Conservation (phyloP, 1,140 invertebrate species). For the Polypedilum vanderplanki region DNA sequence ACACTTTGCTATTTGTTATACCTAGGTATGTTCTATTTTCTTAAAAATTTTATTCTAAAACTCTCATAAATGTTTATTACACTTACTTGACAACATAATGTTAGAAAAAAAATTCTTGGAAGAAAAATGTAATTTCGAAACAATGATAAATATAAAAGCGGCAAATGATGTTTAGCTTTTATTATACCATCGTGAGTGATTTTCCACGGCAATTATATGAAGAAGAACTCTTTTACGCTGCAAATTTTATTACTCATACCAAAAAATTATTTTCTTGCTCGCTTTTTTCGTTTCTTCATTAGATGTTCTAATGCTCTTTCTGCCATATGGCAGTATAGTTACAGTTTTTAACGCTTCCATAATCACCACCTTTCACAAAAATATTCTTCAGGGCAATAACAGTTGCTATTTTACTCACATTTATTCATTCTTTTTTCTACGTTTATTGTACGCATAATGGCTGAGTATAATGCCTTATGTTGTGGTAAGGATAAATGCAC, state of each 20-base stretch:
- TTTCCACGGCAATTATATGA: not conserved
- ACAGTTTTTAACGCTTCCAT: slow-evolving; percentile 9
- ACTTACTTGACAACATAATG: too few relatives aligned
- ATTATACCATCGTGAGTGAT: not conserved
- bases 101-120: too few relatives aligned
- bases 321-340: not conserved
- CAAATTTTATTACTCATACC: not conserved
- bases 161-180: not conserved
- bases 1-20: too few relatives aligned
- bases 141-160: too few relatives aligned
- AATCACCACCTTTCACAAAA: slow-evolving; percentile 17
- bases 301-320: not conserved
- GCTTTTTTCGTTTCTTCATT: not conserved
- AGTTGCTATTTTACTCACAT: slow-evolving; percentile 8
- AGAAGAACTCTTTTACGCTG: not conserved
- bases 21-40: too few relatives aligned
- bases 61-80: too few relatives aligned
- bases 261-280: not conserved
- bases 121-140: too few relatives aligned
- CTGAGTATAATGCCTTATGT: not conserved
- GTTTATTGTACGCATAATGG: not conserved
- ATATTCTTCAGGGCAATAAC: not conserved
- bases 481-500: not conserved
- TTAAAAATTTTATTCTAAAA: too few relatives aligned
- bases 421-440: not conserved